Base-by-base conservation (phyloP, 2,797 vertebrate species). In the Chanos chanos region DNA sequence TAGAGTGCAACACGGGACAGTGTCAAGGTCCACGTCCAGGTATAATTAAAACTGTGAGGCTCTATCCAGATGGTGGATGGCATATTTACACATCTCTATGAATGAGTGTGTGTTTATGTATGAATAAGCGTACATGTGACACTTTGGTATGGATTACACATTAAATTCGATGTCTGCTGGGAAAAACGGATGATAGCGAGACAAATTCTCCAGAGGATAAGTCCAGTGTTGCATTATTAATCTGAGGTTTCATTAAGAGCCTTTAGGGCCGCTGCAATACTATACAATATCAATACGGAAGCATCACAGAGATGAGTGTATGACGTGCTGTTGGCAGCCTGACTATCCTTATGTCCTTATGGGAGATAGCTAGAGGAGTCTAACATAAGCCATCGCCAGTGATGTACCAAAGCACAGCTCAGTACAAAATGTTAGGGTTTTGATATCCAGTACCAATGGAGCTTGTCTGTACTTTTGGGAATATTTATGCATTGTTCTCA, bases 201-300 rank as follows among this genome's bases (percentile, higher is more conserved):
- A 77, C 79, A 76, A 77, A 76, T 63, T 72, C 75, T 78, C 66
- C 64, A 72, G 73, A 74, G 77, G 69, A 85, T 24, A 4, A 79
- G 77, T 66, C 65, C 73, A 77, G 81, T 73, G 71, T 81, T 78
- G 60, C 70, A 81, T 89, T 85, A 89, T 92, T 92, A 90, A 95
- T 89, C 77, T 77, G 55, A 74, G 66, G 71, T 78, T 74, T 90
- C 87, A 86, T 92, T 89, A 90, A 89, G 84, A 82, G 80, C 74
- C 81, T 84, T 82, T 83, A 80, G 81, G 79, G 77, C 52, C 63
- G 69, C 73, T 82, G 81, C 63, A 85, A 91, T 83, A 78, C 63
- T 68, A 89, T 83, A 83, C 74, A 74, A 84, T 81, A 86, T 91
- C 91, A 87, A 86, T 89, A 87, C 48, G 47, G 7, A 60, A 84